Evolutionary conservation across 2,113 vertebrate species (phyloP), one percentile per base, ranked within the genome.

Genomic region (Emydocephalus ijimae): DNA sequence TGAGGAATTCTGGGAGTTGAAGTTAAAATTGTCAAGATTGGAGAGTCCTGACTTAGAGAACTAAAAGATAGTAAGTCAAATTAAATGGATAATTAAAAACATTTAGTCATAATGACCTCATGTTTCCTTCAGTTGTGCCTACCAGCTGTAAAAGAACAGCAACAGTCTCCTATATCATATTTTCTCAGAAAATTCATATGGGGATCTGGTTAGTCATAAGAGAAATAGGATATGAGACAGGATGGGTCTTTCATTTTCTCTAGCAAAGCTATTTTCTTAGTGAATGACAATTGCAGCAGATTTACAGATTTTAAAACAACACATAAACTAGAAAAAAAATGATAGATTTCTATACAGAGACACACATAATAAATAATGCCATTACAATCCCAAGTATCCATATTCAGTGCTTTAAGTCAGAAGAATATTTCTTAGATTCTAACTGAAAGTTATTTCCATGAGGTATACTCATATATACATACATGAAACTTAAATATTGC

Each of bases 281-380:
- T 57, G 39, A 57, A 87, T 29, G 14, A 15, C 34, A 59, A 61
- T 50, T 10, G 39, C 43, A 7, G 8, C 4, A 57, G 29, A 26
- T 91, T 29, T 87, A 48, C 55, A 87, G 94, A 94, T 59, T 93
- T 6, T 15, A 5, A 56, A 48, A 87, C 86, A 87, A 29, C 5
- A 52, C 29, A 20, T 39, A 39, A 34, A 18, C 26, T 87, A 92
- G 23, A 54, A 3, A 52, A 52, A 2, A 61, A 93, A 81, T 8
- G 3, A 7, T 29, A 92, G 2, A 95, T 93, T 43, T 74, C 45
- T 6, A 18, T 20, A 20, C n/a, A 39, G 2, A 74, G n/a, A 81
- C 0, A 7, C 85, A 34, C 88, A 23, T 52, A 57, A 55, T 15
- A 0, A 89, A 5, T 39, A 93, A 88, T 12, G 91, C 12, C 4